Percentiles rank a stretch among this genome's conserved stretches.
phyloP scores from a whole-genome alignment of 1,140 invertebrate species.

The Micrasema longulum region DNA sequence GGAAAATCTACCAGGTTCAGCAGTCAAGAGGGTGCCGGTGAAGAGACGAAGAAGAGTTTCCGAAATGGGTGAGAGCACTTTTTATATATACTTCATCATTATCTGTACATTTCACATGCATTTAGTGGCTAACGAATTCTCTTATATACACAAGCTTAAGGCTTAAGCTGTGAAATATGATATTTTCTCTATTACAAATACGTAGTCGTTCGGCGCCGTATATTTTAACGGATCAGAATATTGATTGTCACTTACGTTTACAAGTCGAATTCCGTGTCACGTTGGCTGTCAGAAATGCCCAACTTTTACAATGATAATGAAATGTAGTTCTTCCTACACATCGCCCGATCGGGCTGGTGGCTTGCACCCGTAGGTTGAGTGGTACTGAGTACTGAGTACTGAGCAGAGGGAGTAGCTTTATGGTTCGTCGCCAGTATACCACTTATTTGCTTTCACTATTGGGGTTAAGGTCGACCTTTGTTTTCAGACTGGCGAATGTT shows the following conservation, averaged over 20 bases:
- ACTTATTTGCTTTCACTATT: constrained; percentile 29
- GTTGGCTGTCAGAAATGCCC: constrained; percentile 2
- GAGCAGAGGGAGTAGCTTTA: constrained; percentile 16
- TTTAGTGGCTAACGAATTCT: no score
- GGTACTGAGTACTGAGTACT: constrained; percentile 2
- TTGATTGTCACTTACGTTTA: no score
- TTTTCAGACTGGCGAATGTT: background rate
- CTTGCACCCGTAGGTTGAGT: background rate
- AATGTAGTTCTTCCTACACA: constrained; percentile 20
- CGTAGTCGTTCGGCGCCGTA: no score
- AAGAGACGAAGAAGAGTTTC: constrained; percentile 62
- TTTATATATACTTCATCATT: no score
- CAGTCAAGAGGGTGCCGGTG: constrained; percentile 63
- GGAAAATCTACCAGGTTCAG: constrained; percentile 64
- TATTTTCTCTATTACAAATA: no score
- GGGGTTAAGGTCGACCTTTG: constrained; percentile 25
- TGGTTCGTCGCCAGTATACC: background rate
- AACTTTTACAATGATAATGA: constrained; percentile 26
- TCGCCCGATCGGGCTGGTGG: background rate
- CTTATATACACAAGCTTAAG: no score
- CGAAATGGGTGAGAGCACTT: constrained; percentile 60
- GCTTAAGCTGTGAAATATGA: no score
- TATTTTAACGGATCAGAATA: no score
- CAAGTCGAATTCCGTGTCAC: no score
- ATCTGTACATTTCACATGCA: background rate